Evolutionary conservation across 2,113 vertebrate species (phyloP).

Genomic region (Saguinus midas): DNA sequence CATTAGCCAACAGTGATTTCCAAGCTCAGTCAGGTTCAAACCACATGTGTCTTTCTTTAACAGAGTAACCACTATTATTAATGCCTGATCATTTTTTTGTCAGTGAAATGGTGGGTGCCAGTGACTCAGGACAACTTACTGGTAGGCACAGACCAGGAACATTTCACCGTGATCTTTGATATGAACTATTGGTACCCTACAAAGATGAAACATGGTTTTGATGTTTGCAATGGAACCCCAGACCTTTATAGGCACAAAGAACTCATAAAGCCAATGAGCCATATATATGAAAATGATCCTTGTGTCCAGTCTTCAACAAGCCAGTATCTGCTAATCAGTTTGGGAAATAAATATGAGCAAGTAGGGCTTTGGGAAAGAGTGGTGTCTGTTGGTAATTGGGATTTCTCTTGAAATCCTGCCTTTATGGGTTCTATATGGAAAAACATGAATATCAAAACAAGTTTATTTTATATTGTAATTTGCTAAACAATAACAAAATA

Average conservation of each 20-base stretch:
- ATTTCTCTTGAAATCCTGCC: background rate
- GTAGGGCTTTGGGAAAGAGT: background rate
- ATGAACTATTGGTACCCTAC: background rate
- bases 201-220: constrained; percentile 31
- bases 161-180: background rate
- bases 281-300: background rate
- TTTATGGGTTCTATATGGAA: background rate
- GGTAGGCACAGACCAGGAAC: background rate
- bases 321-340: background rate
- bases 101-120: background rate
- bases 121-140: background rate
- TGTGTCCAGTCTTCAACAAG: background rate
- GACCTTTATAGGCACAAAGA: constrained; percentile 19
- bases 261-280: constrained; percentile 19
- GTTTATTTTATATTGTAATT: background rate
- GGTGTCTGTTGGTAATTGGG: background rate
- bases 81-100: background rate
- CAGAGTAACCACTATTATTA: background rate
- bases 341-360: background rate
- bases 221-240: constrained; percentile 37
- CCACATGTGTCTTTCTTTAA: background rate
- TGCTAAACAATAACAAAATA: background rate
- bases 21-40: background rate
- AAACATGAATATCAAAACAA: background rate
- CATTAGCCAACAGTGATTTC: background rate